These are phyloP conservation scores for Holacanthella duospinosa DNA, from an alignment of 2,888 invertebrate genomes.

Conservation along the genomic window DNA sequence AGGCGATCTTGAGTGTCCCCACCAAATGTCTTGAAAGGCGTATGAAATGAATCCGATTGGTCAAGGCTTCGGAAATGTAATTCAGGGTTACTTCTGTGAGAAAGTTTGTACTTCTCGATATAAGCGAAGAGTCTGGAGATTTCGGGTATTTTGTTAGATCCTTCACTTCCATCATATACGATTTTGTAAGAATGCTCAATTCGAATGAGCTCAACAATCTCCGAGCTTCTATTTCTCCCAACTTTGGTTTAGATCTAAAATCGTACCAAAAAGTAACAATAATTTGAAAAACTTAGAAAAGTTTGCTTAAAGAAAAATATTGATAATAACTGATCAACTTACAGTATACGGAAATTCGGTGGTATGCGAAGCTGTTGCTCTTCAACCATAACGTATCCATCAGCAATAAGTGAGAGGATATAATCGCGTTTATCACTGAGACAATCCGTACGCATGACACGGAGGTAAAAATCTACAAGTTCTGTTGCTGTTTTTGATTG, in stretches of 20 bases:
- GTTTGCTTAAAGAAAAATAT: background rate
- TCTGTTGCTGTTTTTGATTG: background rate
- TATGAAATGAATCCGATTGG: background rate
- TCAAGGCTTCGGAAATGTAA: background rate
- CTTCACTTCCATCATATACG: background rate
- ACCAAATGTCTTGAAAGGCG: background rate
- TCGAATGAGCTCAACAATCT: background rate
- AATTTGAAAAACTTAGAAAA: background rate
- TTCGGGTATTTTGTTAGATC: background rate
- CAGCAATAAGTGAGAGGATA: conserved; percentile 3
- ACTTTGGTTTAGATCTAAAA: background rate
- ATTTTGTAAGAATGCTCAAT: background rate
- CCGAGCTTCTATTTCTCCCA: background rate
- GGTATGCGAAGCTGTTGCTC: background rate
- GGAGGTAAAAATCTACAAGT: conserved; percentile 6
- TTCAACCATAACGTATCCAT: background rate
- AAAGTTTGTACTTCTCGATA: background rate
- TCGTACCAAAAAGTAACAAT: background rate
- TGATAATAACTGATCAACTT: background rate
- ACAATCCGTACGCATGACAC: conserved; percentile 10
- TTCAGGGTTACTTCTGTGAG: background rate
- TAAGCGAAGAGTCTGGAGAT: background rate
- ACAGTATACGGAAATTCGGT: background rate
- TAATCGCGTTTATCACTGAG: background rate
- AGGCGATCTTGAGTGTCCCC: background rate